Conservation (phyloP, 1,140 invertebrate genomes). For the Nomia melanderi region DNA sequence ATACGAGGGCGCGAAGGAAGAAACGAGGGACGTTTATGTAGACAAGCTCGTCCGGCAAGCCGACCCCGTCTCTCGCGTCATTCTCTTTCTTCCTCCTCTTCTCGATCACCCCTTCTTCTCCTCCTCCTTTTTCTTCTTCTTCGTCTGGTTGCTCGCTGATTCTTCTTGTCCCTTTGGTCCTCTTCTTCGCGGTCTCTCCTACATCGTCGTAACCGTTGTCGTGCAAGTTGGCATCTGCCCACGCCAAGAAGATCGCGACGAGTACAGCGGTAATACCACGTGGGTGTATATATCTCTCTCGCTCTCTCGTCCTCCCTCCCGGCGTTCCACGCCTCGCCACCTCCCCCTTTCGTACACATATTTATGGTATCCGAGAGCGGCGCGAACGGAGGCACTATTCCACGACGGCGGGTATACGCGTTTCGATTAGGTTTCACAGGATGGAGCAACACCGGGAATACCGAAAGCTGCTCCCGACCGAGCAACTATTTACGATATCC, state of each 20-base stretch:
- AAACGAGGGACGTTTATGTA: conserved; percentile 47
- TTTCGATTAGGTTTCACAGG: conserved; percentile 49
- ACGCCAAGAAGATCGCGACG: conserved; percentile 49
- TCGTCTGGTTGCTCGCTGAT: not conserved
- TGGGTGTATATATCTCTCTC: conserved; percentile 54
- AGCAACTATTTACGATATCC: conserved; percentile 33
- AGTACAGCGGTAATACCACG: conserved; percentile 46
- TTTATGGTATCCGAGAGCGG: conserved; percentile 56
- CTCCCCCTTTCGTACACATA: no score
- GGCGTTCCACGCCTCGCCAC: not conserved
- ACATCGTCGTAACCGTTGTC: conserved; percentile 46
- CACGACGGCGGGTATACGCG: conserved; percentile 39
- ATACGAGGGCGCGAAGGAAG: conserved; percentile 44
- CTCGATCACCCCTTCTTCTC: not conserved
- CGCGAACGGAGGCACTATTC: conserved; percentile 58
- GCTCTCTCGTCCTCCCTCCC: not conserved
- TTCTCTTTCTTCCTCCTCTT: not conserved
- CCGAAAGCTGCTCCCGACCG: not conserved
- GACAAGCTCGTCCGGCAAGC: conserved; percentile 58
- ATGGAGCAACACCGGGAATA: conserved; percentile 7
- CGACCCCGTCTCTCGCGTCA: conserved; percentile 46
- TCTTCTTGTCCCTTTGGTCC: not conserved
- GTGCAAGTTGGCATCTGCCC: conserved; percentile 67
- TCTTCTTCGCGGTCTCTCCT: conserved; percentile 12
- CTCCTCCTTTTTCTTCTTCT: not conserved